Evolutionary conservation across 2,113 vertebrate species (phyloP), one percentile per base, ranked within the genome.

Genomic region (Gambusia affinis): DNA sequence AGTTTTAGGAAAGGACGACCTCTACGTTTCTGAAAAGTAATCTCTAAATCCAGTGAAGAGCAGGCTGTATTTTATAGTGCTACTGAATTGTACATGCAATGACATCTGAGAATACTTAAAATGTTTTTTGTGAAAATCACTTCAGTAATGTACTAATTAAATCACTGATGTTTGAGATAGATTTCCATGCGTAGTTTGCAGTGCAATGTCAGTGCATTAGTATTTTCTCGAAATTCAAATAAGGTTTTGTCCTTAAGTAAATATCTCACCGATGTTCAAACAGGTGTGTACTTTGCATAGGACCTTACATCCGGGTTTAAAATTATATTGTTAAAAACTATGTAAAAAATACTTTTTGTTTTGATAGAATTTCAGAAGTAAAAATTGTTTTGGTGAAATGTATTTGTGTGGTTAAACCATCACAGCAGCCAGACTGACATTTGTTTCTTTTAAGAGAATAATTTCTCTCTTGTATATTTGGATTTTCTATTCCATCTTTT

Each of bases 61-160:
- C 8, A 57, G 51, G 24, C 51, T 57, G 51, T 57, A 17, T n/a
- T 57, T 19, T 24, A 24, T 57, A n/a, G 24, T 57, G 51, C 22
- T 57, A 57, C 51, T 57, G 79, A 91, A 85, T 80, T 85, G 84
- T 90, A 72, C 81, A 89, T 89, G 90, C 83, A 84, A 79, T 70
- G 44, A 84, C 74, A 80, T 85, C 73, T 66, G 67, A 79, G 75
- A 79, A 84, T 80, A 86, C 86, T 88, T 80, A 4, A 85, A 88
- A 87, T 72, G 85, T 67, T 85, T 83, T 81, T 66, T 79, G 79
- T 87, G 74, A 60, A 75, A 85, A 85, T 64, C 73, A 75, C 67
- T 75, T 15, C 51, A 24, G 35, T 73, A 69, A 80, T 72, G 63
- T 61, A 67, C 37, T 31, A 85, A n/a, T 74, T 66, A 60, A 87